A percentile compares a stretch with the other conserved stretches of the same genome.
These are phyloP conservation scores for Drosophila navojoa DNA, from an alignment of 1,140 invertebrate species.

Conservation along the genomic window DNA sequence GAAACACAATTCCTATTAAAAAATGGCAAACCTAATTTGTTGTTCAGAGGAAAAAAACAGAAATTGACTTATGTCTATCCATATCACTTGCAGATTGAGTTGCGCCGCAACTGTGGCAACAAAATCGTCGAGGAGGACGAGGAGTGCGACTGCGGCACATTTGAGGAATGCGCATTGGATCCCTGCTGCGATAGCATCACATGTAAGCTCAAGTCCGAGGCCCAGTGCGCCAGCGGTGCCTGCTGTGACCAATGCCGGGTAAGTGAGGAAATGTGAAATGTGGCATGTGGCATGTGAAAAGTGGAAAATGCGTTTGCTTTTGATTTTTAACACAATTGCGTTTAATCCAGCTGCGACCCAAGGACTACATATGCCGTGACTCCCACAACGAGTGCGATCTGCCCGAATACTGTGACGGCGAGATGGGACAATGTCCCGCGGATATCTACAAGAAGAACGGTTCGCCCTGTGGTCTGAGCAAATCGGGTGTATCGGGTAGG, in stretches of 20 bases:
- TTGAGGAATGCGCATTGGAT: slow-evolving; percentile 94
- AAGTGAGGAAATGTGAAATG: slow-evolving; percentile 73
- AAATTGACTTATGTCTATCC: slow-evolving; percentile 14
- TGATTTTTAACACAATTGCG: slow-evolving; percentile 1
- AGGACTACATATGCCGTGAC: slow-evolving; percentile 92
- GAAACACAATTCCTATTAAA: no score
- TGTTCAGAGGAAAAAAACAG: no score
- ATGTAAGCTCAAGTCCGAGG: slow-evolving; percentile 95
- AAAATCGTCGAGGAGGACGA: slow-evolving; percentile 97
- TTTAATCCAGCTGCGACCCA: slow-evolving; percentile 87
- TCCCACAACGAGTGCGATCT: slow-evolving; percentile 96
- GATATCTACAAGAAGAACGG: slow-evolving; percentile 97
- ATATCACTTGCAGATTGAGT: slow-evolving; percentile 85
- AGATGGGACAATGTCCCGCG: slow-evolving; percentile 92
- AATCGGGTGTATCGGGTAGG: slow-evolving; percentile 79
- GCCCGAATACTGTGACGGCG: slow-evolving; percentile 95
- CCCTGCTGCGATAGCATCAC: slow-evolving; percentile 98
- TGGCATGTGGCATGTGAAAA: slow-evolving; percentile 13
- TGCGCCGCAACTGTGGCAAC: slow-evolving; percentile 94
- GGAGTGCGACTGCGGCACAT: slow-evolving; percentile 95
- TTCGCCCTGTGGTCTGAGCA: slow-evolving; percentile 88
- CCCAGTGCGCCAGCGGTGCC: slow-evolving; percentile 95
- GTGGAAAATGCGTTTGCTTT: slow-evolving; percentile 17
- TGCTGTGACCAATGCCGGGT: slow-evolving; percentile 97
- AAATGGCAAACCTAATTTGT: no score